Percentiles rank a stretch among this genome's conserved stretches.
phyloP scores from a whole-genome alignment of 1,140 invertebrate species.

The Scaptomyza montana region DNA sequence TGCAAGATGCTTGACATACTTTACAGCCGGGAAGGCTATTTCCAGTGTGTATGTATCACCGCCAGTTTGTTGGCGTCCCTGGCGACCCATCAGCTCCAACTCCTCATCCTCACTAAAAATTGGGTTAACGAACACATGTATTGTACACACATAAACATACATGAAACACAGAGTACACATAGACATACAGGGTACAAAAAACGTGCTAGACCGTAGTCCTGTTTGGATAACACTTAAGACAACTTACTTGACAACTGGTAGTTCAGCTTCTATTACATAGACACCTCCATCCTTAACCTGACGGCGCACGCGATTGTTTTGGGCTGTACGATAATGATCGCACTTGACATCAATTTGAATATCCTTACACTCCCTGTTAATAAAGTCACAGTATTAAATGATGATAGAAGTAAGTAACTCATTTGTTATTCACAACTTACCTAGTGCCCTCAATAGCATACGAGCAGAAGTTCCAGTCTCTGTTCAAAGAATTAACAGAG shows the following conservation, averaged over 20 bases:
- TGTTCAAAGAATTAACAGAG: conserved; percentile 94
- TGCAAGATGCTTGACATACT: conserved; percentile 88
- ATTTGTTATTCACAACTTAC: conserved; percentile 18
- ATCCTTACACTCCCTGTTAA: conserved; percentile 92
- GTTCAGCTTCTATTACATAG: conserved; percentile 90
- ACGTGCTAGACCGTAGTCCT: conserved; percentile 37
- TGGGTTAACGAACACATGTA: conserved; percentile 59
- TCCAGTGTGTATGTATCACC: conserved; percentile 94
- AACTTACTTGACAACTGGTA: conserved; percentile 93
- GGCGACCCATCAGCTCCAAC: conserved; percentile 83
- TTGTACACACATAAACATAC: conserved; percentile 51
- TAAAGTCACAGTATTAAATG: conserved; percentile 46
- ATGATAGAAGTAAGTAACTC: not conserved
- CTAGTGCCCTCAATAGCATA: conserved; percentile 88
- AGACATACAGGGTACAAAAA: conserved; percentile 7
- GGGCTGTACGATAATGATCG: conserved; percentile 87
- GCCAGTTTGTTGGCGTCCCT: conserved; percentile 87
- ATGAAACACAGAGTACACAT: conserved; percentile 58
- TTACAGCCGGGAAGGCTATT: conserved; percentile 95
- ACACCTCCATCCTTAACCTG: conserved; percentile 89
- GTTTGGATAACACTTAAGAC: not conserved
- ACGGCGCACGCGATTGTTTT: conserved; percentile 87
- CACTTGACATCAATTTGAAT: conserved; percentile 95
- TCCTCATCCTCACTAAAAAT: conserved; percentile 81
- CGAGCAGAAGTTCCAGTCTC: conserved; percentile 97